phyloP scores from a whole-genome alignment of 2,888 invertebrate species.

The Blastobasis adustella region DNA sequence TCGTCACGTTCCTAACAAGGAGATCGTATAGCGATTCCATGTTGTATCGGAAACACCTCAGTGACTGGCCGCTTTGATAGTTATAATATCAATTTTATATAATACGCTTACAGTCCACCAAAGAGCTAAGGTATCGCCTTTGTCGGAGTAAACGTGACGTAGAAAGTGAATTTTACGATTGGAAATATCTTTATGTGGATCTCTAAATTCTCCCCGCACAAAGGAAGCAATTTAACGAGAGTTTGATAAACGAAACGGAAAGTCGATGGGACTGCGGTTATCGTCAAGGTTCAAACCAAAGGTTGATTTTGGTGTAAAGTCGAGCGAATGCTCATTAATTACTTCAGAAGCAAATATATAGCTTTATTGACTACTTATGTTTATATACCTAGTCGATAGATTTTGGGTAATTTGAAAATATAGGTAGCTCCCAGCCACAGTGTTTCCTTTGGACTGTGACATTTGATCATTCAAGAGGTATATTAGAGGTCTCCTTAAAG shows the following conservation, averaged over 20 bases:
- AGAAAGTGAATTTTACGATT: conserved; percentile 46
- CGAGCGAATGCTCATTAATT: too few relatives aligned
- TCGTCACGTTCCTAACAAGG: conserved; percentile 59
- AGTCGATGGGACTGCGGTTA: conserved; percentile 37
- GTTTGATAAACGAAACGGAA: conserved; percentile 47
- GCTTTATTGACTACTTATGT: too few relatives aligned
- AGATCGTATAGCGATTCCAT: conserved; percentile 23
- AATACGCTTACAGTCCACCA: conserved; percentile 18
- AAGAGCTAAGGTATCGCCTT: conserved; percentile 11
- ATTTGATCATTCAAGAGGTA: too few relatives aligned
- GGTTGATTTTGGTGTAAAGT: too few relatives aligned
- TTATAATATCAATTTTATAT: conserved; percentile 27
- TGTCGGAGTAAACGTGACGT: conserved; percentile 36
- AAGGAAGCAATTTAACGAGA: conserved; percentile 38
- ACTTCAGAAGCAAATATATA: too few relatives aligned
- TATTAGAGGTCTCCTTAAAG: too few relatives aligned
- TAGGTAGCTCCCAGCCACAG: too few relatives aligned
- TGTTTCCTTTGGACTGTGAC: too few relatives aligned
- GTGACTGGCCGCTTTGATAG: conserved; percentile 42
- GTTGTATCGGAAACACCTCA: conserved; percentile 31
- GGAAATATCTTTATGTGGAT: conserved; percentile 23
- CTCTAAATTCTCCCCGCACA: conserved; percentile 31
- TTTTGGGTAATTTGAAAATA: too few relatives aligned
- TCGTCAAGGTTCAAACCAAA: conserved; percentile 4
- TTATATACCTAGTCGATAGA: too few relatives aligned